Base-by-base conservation (phyloP, 1,140 invertebrate species). In the Dermatophagoides farinae region DNA sequence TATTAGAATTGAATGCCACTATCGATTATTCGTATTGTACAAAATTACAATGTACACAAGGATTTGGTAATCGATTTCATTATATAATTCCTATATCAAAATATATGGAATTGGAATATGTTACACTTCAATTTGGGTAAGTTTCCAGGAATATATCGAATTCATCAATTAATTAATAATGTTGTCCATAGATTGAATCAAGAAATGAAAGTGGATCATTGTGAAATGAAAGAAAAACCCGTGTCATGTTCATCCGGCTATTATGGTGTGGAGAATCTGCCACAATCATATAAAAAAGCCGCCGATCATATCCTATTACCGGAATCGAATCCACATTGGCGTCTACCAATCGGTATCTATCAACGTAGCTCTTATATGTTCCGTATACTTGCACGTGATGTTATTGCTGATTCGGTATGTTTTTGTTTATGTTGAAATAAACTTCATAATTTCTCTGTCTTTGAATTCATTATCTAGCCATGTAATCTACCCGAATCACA, bases 111-210 rank as follows among this genome's bases (percentile, higher is more conserved):
- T 57, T 64, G n/a, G 65, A 66, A 61, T 66, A 65, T 61, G 57
- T 66, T 6, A 66, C 65, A 11, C 40, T 66, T 38, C 65, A 66
- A 31, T 66, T 66, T 44, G 65, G 63, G 65, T 66, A 62, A 40
- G 57, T 20, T 41, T 51, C 46, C 41, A 20, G 20, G n/a, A 22
- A 47, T 60, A 25, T 37, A 12, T 31, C 8, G 31, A 31, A n/a
- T n/a, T 31, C 31, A 31, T 31, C 8, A 8, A 31, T 31, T 31
- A 4, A 31, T 11, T 31, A 12, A 6, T 14, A 12, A 12, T 41
- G 20, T 10, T 49, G 25, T 31, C 23, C 49, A 38, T 43, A 66
- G 65, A 50, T 51, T 66, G n/a, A 62, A 41, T 20, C 44, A 58
- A 38, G 59, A 64, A 16, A 40, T 64, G 23, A 66, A 64, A 44